These are phyloP conservation scores for Aythya baeri DNA, from an alignment of 2,113 vertebrate genomes.

Conservation along the genomic window DNA sequence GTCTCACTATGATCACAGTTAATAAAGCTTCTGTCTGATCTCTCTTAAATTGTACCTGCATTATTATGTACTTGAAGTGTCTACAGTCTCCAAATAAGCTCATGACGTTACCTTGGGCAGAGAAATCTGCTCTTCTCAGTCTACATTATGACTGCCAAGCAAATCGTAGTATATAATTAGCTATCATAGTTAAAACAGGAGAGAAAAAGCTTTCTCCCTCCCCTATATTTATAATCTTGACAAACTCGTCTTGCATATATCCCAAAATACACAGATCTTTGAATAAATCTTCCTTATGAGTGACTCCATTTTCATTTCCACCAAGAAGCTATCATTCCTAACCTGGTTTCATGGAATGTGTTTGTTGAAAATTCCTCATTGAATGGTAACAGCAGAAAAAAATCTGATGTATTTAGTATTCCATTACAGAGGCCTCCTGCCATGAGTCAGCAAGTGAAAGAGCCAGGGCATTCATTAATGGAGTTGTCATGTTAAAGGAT, in stretches of 20 bases:
- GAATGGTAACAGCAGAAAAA: neutral
- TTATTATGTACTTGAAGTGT: neutral
- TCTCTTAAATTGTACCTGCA: neutral
- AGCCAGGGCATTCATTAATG: constrained; percentile 35
- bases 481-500: constrained; percentile 55
- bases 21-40: neutral
- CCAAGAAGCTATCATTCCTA: neutral
- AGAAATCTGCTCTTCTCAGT: neutral
- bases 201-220: neutral
- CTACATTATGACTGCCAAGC: neutral
- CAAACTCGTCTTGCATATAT: neutral
- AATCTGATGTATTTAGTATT: neutral
- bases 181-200: neutral
- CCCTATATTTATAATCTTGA: neutral
- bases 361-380: neutral
- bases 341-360: neutral
- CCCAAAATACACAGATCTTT: neutral
- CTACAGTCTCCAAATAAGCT: neutral
- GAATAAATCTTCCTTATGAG: neutral
- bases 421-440: neutral
- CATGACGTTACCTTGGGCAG: neutral
- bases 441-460: constrained; percentile 44
- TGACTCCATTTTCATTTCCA: neutral
- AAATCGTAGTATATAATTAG: neutral
- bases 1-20: neutral